A percentile compares a stretch with the other conserved stretches of the same genome.
phyloP scores from a whole-genome alignment of 2,888 invertebrate genomes.

The Drosophila atripex region DNA sequence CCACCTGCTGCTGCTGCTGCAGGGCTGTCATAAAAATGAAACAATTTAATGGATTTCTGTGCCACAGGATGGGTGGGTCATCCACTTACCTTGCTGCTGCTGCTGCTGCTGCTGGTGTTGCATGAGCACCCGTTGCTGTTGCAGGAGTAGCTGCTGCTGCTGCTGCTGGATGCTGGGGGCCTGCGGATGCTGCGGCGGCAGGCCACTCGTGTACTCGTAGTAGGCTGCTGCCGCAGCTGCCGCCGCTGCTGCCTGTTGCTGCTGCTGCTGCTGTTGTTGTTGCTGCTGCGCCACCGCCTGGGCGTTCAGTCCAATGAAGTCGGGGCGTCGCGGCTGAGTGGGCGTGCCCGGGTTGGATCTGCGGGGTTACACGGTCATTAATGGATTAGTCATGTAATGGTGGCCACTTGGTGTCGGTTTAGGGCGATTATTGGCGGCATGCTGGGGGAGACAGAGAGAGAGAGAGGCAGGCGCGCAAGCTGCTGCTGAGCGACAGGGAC shows the following conservation, averaged over 20 bases:
- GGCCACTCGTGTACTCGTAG: conserved; percentile 83
- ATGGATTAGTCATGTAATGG: neutral
- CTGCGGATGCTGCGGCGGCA: conserved; percentile 83
- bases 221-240: conserved; percentile 80
- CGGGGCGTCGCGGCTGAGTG: conserved; percentile 93
- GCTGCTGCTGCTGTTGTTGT: conserved; percentile 78
- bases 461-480: conserved; percentile 1
- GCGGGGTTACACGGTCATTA: conserved; percentile 61
- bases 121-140: conserved; percentile 81
- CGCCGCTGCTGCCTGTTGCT: conserved; percentile 76
- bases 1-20: conserved; percentile 64
- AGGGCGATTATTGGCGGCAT: conserved; percentile 4
- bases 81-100: conserved; percentile 78
- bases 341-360: conserved; percentile 97
- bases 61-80: no score
- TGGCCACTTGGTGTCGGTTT: no score
- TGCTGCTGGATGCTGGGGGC: conserved; percentile 83
- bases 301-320: conserved; percentile 90
- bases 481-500: conserved; percentile 4
- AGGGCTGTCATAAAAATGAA: conserved; percentile 35
- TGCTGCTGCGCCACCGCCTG: conserved; percentile 75
- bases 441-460: neutral
- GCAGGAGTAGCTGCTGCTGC: conserved; percentile 81
- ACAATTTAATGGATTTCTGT: no score
- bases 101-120: conserved; percentile 74